Base-by-base conservation (phyloP, 1,140 invertebrate species). In the Lethrus apterus region DNA sequence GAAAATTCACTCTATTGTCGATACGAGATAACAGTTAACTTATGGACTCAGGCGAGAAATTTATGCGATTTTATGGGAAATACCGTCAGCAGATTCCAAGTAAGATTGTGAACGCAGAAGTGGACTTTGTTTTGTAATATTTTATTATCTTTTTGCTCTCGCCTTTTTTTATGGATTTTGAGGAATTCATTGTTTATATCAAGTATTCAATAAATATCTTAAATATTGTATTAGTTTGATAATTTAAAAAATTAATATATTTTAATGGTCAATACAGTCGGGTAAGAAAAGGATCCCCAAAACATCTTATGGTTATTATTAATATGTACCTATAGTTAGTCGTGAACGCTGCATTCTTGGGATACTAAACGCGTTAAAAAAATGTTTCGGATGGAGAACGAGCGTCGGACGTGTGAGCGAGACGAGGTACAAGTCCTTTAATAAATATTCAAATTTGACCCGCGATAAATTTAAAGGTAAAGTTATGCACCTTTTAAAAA, bases 391-490 rank as follows among this genome's bases (percentile, higher is more conserved):
- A 43, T 24, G 20, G 29, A 24, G 14, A 31, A 45, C 36, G 29
- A 9, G 35, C 30, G 32, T 18, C 32, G 20, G 18, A 26, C 15
- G 36, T 49, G 17, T 14, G 38, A 13, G 24, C 15, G 8, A 11
- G 23, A 3, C 3, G 13, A 21, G 9, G 19, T 19, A 47, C 44
- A 50, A 45, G 51, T 53, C 53, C 50, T 51, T 54, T 55, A 52
- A 59, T 59, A 59, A 57, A 59, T 59, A 59, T 59, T 59, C 57
- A 59, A 53, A 59, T 59, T 51, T 32, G 45, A 52, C 52, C 57
- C 48, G 42, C 42, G 41, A 59, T 59, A 59, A 59, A 59, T 59
- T 55, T 52, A 38, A 32, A 42, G 24, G 34, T 48, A 46, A 55
- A 59, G 47, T 57, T 59, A 59, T 59, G 57, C 46, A 50, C 55